phyloP scores from a whole-genome alignment of 2,113 vertebrate genomes.

The Saccopteryx leptura region DNA sequence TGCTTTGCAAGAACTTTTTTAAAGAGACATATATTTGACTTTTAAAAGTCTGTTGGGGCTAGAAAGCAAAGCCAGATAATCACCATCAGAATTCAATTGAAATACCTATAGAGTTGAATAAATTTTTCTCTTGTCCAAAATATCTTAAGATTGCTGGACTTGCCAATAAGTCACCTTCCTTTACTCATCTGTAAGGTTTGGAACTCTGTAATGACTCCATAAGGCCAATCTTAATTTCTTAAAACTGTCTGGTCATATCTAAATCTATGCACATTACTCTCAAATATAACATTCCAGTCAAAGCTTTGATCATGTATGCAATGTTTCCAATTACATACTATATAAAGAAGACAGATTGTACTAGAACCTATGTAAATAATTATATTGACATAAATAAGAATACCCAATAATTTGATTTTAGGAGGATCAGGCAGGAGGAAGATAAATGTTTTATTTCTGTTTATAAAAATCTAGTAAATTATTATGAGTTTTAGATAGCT shows the following conservation, averaged over 20 bases:
- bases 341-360: background rate
- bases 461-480: background rate
- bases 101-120: background rate
- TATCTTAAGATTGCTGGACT: background rate
- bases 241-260: background rate
- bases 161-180: background rate
- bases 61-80: background rate
- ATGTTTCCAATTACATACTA: background rate
- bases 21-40: background rate
- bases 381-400: background rate
- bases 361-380: background rate
- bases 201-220: background rate
- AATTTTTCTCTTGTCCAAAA: background rate
- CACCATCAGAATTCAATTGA: background rate
- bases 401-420: background rate
- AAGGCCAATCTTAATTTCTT: background rate
- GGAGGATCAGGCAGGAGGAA: background rate
- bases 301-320: background rate
- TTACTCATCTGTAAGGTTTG: background rate
- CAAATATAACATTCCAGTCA: background rate
- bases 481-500: background rate
- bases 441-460: background rate
- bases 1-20: background rate
- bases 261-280: background rate
- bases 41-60: background rate